phyloP scores from a whole-genome alignment of 1,140 invertebrate species.

The Thaumatotibia leucotreta region DNA sequence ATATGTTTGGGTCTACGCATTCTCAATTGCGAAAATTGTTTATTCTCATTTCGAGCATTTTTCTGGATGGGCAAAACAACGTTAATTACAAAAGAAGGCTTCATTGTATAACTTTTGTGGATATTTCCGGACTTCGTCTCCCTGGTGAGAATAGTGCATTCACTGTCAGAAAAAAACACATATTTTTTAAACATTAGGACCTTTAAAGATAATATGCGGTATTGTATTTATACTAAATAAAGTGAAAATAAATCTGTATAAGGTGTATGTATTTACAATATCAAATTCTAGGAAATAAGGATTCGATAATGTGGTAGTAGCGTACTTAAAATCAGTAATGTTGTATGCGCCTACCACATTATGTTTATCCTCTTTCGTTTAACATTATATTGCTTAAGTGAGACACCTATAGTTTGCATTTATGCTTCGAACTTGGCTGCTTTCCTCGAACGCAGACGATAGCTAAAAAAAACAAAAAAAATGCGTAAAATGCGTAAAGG shows the following conservation, averaged over 20 bases:
- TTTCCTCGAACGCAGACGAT: not conserved
- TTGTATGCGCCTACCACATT: not conserved
- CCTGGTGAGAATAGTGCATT: not conserved
- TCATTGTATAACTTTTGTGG: not conserved
- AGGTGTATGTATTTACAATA: no score
- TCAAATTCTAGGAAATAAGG: not conserved
- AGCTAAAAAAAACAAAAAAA: not conserved
- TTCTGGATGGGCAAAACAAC: constrained; percentile 18
- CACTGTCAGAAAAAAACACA: not conserved
- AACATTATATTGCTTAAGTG: not conserved
- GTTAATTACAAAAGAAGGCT: not conserved
- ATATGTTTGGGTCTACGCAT: constrained; percentile 46
- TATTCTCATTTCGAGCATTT: constrained; percentile 38
- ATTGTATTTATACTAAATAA: no score
- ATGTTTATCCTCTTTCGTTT: not conserved
- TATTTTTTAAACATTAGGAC: no score
- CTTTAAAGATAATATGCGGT: no score
- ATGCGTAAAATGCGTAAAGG: not conserved
- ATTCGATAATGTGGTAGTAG: not conserved
- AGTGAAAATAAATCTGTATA: not conserved
- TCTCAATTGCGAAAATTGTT: constrained; percentile 44
- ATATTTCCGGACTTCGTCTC: not conserved
- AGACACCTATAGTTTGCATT: not conserved
- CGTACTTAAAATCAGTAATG: not conserved
- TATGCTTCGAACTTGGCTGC: not conserved